phyloP scores from a whole-genome alignment of 30 jellyfish, hydroid and myxozoan genomes.

The Aurelia aurita complex sp. Pacific region DNA sequence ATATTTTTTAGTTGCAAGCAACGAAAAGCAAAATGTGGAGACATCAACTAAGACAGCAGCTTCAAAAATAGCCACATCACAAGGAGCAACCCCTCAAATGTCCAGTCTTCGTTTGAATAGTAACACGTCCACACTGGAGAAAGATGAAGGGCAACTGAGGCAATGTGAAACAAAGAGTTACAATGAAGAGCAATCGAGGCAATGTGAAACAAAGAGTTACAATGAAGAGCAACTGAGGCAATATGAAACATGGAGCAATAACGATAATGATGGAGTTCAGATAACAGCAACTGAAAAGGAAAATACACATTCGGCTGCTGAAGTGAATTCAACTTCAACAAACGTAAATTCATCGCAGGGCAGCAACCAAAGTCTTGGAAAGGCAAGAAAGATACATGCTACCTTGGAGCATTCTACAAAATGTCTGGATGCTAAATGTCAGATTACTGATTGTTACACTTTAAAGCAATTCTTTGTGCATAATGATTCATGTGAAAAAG shows the following conservation, averaged over 20 bases:
- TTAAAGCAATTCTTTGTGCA: conserved; percentile 56
- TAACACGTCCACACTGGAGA: conserved; percentile 5
- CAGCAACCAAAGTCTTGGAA: too few species aligned
- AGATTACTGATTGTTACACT: conserved; percentile 17
- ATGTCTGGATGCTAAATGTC: conserved; percentile 40
- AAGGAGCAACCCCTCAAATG: conserved; percentile 60
- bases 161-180: too few species aligned
- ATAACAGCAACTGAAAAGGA: too few species aligned
- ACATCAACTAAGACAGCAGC: not conserved
- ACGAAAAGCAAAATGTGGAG: too few species aligned
- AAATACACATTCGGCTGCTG: too few species aligned
- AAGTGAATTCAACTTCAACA: not conserved
- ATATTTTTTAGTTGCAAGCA: too few species aligned
- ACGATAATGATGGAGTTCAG: too few species aligned
- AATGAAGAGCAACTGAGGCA: too few species aligned
- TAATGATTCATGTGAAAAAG: conserved; percentile 17
- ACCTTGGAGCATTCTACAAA: conserved; percentile 41
- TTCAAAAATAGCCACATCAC: not conserved
- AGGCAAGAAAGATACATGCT: not conserved
- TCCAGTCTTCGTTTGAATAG: conserved; percentile 46
- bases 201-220: too few species aligned
- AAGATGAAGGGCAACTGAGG: not conserved
- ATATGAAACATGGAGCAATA: too few species aligned
- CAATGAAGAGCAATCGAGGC: too few species aligned
- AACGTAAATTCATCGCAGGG: not conserved